A percentile compares a stretch with the other conserved stretches of the same genome.
These are phyloP conservation scores for Ispidina picta DNA, from an alignment of 2,797 vertebrate genomes.

Conservation along the genomic window DNA sequence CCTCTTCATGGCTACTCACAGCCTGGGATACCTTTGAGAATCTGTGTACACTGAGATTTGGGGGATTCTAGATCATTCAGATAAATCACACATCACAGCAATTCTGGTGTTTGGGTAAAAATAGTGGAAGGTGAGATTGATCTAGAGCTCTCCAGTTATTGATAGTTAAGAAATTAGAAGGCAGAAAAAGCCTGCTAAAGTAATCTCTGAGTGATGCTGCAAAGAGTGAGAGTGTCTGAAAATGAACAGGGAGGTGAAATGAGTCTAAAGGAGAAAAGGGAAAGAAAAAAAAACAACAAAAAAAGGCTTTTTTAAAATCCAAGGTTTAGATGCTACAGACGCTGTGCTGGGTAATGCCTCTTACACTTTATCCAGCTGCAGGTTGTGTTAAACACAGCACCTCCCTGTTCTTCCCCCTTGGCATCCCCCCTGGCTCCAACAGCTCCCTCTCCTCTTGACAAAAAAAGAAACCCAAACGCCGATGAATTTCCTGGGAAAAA, in stretches of 20 bases:
- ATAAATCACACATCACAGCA: background rate
- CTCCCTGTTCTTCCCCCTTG: background rate
- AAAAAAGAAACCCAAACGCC: background rate
- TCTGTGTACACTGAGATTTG: background rate
- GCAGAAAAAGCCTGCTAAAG: background rate
- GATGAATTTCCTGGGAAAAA: background rate
- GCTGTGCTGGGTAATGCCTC: background rate
- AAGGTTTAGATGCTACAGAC: too few relatives aligned
- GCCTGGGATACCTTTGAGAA: background rate
- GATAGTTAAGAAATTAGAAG: background rate
- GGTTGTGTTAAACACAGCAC: background rate
- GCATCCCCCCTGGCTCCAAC: fast-evolving
- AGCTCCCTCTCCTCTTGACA: background rate
- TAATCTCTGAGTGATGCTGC: background rate
- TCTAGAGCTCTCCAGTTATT: background rate
- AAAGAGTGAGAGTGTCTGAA: background rate
- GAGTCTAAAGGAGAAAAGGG: background rate
- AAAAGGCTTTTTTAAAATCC: background rate
- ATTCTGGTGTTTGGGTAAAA: background rate
- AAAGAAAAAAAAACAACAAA: background rate
- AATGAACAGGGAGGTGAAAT: background rate
- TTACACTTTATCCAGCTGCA: background rate
- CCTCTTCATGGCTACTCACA: background rate
- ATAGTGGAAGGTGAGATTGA: fast-evolving
- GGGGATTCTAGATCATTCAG: background rate